phyloP scores from a whole-genome alignment of 2,888 invertebrate genomes.

The Lasioglossum malachurum region DNA sequence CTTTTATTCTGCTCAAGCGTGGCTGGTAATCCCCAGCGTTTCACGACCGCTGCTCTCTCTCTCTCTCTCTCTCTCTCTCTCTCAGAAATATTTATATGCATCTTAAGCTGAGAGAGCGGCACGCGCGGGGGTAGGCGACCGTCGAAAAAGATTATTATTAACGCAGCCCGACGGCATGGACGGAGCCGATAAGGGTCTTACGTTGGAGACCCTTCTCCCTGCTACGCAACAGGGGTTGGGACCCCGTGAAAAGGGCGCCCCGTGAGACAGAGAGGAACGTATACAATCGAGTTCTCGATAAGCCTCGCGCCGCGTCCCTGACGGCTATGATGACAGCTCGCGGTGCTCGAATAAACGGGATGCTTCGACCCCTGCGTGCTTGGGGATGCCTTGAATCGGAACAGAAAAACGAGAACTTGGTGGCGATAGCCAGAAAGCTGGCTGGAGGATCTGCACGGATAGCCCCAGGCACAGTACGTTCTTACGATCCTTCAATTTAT shows the following conservation, averaged over 20 bases:
- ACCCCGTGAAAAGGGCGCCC: conserved; percentile 62
- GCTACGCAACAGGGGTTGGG: conserved; percentile 39
- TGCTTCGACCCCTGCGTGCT: conserved; percentile 1
- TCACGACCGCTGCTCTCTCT: conserved; percentile 60
- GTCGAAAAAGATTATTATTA: conserved; percentile 76
- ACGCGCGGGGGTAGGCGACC: conserved; percentile 55
- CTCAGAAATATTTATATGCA: conserved; percentile 72
- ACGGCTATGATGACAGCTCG: conserved; percentile 70
- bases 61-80: conserved; percentile 23
- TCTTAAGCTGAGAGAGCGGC: conserved; percentile 64
- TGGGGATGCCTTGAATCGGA: conserved; percentile 11
- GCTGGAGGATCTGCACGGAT: not conserved
- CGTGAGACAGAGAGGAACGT: conserved; percentile 54
- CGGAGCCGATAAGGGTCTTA: conserved; percentile 80
- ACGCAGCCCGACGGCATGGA: conserved; percentile 74
- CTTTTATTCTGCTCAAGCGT: conserved; percentile 51
- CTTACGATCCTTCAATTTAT: not conserved
- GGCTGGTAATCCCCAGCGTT: conserved; percentile 67
- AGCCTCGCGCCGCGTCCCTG: conserved; percentile 59
- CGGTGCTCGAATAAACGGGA: conserved; percentile 49
- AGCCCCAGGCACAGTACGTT: not conserved
- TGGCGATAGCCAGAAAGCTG: not conserved
- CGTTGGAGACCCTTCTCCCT: conserved; percentile 40
- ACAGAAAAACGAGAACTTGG: conserved; percentile 16
- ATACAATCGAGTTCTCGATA: conserved; percentile 62